Percentiles rank a stretch among this genome's conserved stretches.
Evolutionary conservation across 2,888 invertebrate species (phyloP).

Genomic region (Erebia aethiops): DNA sequence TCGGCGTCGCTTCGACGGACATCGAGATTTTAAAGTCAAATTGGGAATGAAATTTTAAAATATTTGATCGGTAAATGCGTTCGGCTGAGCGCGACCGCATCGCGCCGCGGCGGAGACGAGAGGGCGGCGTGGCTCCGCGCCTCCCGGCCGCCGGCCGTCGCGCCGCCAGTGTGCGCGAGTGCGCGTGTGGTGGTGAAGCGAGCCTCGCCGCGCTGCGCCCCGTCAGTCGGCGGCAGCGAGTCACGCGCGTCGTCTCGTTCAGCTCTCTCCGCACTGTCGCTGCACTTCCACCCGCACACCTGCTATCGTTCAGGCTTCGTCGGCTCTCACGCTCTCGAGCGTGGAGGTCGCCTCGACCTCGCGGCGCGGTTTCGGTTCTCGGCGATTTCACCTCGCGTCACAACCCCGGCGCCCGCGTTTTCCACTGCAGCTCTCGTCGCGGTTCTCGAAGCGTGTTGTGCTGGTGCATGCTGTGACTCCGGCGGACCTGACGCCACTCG

Average conservation of each 20-base stretch:
- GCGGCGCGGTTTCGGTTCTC: constrained; percentile 61
- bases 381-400: constrained; percentile 59
- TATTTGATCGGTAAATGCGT: constrained; percentile 63
- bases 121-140: constrained; percentile 50
- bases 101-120: constrained; percentile 50
- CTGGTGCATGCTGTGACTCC: constrained; percentile 68
- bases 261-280: constrained; percentile 59
- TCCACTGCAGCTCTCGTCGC: constrained; percentile 60
- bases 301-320: constrained; percentile 69
- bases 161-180: constrained; percentile 73
- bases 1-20: constrained; percentile 59
- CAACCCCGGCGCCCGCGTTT: constrained; percentile 48
- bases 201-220: constrained; percentile 74
- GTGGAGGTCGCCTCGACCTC: constrained; percentile 73
- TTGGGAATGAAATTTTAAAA: constrained; percentile 75
- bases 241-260: constrained; percentile 79
- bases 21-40: constrained; percentile 79
- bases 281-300: constrained; percentile 66
- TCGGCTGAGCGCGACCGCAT: constrained; percentile 51
- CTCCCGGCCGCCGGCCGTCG: constrained; percentile 40
- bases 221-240: constrained; percentile 81
- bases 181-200: constrained; percentile 64
- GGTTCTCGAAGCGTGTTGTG: constrained; percentile 45
- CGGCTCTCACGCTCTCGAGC: constrained; percentile 77
- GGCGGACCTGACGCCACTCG: constrained; percentile 70